These are phyloP conservation scores for Lasius fuliginosus DNA, from an alignment of 2,888 invertebrate genomes.

Conservation along the genomic window DNA sequence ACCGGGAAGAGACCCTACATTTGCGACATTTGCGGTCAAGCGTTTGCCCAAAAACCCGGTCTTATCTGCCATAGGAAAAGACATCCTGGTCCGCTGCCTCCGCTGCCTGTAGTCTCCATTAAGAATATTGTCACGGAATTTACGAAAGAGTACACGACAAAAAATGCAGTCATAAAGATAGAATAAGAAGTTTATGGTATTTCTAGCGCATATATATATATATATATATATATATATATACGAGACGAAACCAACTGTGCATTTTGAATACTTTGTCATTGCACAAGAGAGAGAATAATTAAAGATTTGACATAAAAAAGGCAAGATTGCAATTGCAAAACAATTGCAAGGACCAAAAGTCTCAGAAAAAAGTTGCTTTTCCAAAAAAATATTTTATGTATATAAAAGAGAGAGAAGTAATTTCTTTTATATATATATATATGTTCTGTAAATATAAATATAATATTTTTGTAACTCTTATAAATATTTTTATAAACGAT, in stretches of 20 bases:
- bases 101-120: slow-evolving; percentile 77
- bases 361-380: not conserved
- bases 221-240: not conserved
- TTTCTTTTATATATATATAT: slow-evolving; percentile 20
- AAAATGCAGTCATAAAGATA: slow-evolving; percentile 67
- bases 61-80: slow-evolving; percentile 78
- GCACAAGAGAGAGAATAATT: not conserved
- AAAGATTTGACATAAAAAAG: slow-evolving; percentile 12
- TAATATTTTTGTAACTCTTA: slow-evolving; percentile 17
- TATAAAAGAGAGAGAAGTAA: not conserved
- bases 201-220: not conserved
- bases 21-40: slow-evolving; percentile 80
- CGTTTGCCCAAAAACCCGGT: slow-evolving; percentile 80
- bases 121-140: slow-evolving; percentile 78
- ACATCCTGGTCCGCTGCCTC: slow-evolving; percentile 79
- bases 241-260: not conserved
- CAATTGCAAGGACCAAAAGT: not conserved
- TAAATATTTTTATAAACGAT: slow-evolving; percentile 18
- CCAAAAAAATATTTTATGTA: slow-evolving; percentile 23
- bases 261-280: not conserved
- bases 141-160: slow-evolving; percentile 75
- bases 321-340: too few species aligned
- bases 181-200: slow-evolving; percentile 55
- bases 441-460: slow-evolving; percentile 17
- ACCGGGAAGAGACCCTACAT: slow-evolving; percentile 78